These are phyloP conservation scores for Pyrocephalus nanus DNA, from an alignment of 2,797 vertebrate species.

Conservation along the genomic window DNA sequence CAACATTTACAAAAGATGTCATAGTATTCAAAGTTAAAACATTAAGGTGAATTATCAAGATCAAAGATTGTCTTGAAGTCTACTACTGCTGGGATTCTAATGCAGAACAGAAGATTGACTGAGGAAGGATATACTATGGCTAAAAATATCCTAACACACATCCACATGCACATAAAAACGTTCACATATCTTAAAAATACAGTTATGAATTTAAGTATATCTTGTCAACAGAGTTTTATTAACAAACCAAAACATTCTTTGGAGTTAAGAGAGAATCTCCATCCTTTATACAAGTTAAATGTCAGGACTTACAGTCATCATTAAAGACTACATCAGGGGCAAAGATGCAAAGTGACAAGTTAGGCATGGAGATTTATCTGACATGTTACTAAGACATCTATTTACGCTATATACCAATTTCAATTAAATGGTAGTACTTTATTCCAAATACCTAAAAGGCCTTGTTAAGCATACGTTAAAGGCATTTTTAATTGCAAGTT, in stretches of 20 bases:
- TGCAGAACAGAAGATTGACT: not conserved
- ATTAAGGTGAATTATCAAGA: not conserved
- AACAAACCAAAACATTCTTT: not conserved
- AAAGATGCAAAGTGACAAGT: constrained; percentile 40
- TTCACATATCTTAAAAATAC: not conserved
- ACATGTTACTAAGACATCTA: constrained; percentile 44
- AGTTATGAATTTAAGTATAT: not conserved
- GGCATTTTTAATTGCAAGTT: constrained; percentile 79
- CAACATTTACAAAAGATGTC: not conserved
- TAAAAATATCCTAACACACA: not conserved
- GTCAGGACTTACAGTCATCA: not conserved
- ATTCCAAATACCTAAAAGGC: constrained; percentile 74
- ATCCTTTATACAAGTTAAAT: not conserved
- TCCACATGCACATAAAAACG: not conserved
- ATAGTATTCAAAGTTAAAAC: not conserved
- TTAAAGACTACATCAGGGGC: not conserved
- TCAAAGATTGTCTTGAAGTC: not conserved
- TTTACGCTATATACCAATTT: constrained; percentile 68
- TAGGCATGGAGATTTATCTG: constrained; percentile 54
- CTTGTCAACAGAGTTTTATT: not conserved
- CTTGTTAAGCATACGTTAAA: constrained; percentile 75
- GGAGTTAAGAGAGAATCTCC: not conserved
- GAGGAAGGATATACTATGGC: not conserved
- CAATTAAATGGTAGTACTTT: constrained; percentile 73
- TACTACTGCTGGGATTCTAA: not conserved